Conservation (phyloP, 2,888 invertebrate genomes). For the Tanaodytes sp. region DNA sequence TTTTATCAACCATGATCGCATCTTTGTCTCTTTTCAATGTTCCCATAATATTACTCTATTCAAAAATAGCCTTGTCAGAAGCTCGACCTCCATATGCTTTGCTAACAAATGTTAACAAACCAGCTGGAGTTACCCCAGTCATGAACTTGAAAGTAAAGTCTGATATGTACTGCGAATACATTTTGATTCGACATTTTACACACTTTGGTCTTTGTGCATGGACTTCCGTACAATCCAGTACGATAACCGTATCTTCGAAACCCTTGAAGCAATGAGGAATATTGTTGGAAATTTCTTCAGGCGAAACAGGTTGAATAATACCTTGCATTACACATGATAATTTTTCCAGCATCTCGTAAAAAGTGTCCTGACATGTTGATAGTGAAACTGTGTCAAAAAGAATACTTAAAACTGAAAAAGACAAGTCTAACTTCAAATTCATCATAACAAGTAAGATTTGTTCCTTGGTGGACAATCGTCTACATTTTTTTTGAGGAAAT, state of each 20-base stretch:
- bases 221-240: constrained; percentile 60
- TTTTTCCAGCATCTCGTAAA: constrained; percentile 3
- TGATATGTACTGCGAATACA: constrained; percentile 58
- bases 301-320: too few relatives aligned
- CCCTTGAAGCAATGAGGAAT: constrained; percentile 58
- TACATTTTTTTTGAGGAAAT: constrained; percentile 10
- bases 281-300: constrained; percentile 54
- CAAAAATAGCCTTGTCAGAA: constrained; percentile 57
- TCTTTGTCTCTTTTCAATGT: too few relatives aligned
- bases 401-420: constrained; percentile 2
- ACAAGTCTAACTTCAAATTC: not conserved
- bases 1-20: constrained; percentile 57
- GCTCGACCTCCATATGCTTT: constrained; percentile 57
- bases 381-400: not conserved
- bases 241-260: constrained; percentile 53
- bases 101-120: constrained; percentile 56
- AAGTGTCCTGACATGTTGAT: constrained; percentile 5
- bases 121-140: constrained; percentile 58
- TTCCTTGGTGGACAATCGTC: constrained; percentile 8
- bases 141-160: constrained; percentile 56
- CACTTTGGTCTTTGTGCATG: constrained; percentile 53
- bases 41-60: too few relatives aligned
- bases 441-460: constrained; percentile 8
- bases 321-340: not conserved
- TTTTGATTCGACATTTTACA: constrained; percentile 52